phyloP scores from a whole-genome alignment of 2,888 invertebrate species.

The Microctonus aethiopoides region DNA sequence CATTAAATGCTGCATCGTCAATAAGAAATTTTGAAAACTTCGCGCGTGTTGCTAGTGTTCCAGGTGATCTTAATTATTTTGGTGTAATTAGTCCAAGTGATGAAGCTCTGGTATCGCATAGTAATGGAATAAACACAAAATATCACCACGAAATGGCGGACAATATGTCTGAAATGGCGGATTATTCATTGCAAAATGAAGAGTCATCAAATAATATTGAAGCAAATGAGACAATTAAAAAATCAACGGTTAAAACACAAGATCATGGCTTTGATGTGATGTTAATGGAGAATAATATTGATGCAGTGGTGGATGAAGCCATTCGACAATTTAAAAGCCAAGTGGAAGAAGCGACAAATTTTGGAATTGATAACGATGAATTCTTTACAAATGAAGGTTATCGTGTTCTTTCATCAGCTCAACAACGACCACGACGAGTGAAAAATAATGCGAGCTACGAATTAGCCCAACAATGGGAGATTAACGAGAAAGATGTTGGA shows the following conservation, averaged over 20 bases:
- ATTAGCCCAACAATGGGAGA: constrained; percentile 59
- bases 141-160: constrained; percentile 48
- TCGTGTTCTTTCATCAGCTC: constrained; percentile 19
- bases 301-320: constrained; percentile 57
- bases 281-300: constrained; percentile 59
- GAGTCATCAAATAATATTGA: constrained; percentile 7
- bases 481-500: constrained; percentile 48
- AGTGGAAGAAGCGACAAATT: constrained; percentile 50
- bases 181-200: constrained; percentile 7
- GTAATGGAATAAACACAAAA: constrained; percentile 9
- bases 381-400: constrained; percentile 40
- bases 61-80: constrained; percentile 76
- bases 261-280: constrained; percentile 57
- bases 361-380: constrained; percentile 25
- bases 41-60: constrained; percentile 71
- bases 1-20: constrained; percentile 40
- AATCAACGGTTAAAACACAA: constrained; percentile 61
- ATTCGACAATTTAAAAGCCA: constrained; percentile 56
- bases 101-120: constrained; percentile 18
- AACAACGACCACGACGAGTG: constrained; percentile 43
- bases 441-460: constrained; percentile 65
- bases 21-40: constrained; percentile 59
- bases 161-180: constrained; percentile 18
- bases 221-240: constrained; percentile 7
- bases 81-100: constrained; percentile 40